A percentile compares a stretch with the other conserved stretches of the same genome.
These are phyloP conservation scores for Aphaenogaster floridana DNA, from an alignment of 1,140 invertebrate genomes.

Conservation along the genomic window DNA sequence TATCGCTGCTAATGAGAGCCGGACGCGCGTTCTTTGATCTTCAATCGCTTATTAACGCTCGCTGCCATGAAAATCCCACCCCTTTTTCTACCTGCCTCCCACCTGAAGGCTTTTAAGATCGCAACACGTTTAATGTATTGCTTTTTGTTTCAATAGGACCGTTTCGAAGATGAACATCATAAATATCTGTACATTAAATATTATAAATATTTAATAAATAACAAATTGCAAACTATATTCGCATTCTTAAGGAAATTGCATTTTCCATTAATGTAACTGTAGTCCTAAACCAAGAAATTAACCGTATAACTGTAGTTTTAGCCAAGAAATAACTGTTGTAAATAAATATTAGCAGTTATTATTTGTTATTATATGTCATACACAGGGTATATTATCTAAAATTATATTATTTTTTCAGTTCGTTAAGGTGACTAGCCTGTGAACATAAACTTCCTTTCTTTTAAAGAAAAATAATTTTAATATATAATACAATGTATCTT, in stretches of 20 bases:
- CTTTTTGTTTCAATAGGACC: background rate
- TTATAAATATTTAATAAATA: background rate
- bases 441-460: background rate
- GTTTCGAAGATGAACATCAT: background rate
- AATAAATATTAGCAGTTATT: background rate
- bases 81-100: background rate
- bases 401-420: background rate
- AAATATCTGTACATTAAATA: background rate
- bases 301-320: background rate
- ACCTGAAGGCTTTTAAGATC: background rate
- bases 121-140: background rate
- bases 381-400: background rate
- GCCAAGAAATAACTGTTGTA: background rate
- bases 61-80: constrained; percentile 17
- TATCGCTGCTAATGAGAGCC: constrained; percentile 55
- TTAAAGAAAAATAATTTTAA: background rate
- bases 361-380: background rate
- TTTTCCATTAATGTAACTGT: background rate
- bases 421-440: background rate
- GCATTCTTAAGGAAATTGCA: background rate
- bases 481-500: background rate
- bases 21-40: constrained; percentile 52
- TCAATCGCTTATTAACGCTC: constrained; percentile 51
- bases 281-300: background rate
- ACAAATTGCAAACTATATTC: background rate